Conservation (phyloP, 2,888 invertebrate species). For the Alsophila aescularia region DNA sequence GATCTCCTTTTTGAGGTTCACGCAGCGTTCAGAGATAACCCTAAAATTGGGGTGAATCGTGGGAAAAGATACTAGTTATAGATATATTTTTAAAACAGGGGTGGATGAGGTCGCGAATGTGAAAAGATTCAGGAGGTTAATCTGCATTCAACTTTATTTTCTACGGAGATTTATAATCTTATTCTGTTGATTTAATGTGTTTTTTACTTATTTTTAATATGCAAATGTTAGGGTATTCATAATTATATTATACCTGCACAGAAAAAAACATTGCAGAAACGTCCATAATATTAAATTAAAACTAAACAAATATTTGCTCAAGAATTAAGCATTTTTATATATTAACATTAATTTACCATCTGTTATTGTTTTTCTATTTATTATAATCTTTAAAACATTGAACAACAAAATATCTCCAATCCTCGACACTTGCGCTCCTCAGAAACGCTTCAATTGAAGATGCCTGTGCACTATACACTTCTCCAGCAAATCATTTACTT, state of each 20-base stretch:
- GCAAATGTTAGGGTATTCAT: neutral
- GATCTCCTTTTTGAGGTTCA: slow-evolving; percentile 65
- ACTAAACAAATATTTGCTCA: too few relatives aligned
- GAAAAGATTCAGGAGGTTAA: slow-evolving; percentile 64
- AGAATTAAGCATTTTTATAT: too few relatives aligned
- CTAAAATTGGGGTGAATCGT: slow-evolving; percentile 79
- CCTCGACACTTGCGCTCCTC: too few relatives aligned
- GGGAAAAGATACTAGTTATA: slow-evolving; percentile 59
- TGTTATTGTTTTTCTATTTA: too few relatives aligned
- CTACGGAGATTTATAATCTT: slow-evolving; percentile 38
- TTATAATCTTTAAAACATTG: too few relatives aligned
- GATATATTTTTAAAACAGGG: slow-evolving; percentile 43
- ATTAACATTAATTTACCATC: too few relatives aligned
- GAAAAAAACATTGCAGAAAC: too few relatives aligned
- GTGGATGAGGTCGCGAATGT: slow-evolving; percentile 55
- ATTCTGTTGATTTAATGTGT: slow-evolving; percentile 14
- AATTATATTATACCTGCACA: neutral
- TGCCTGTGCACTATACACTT: too few relatives aligned
- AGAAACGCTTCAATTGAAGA: too few relatives aligned
- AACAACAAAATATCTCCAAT: too few relatives aligned
- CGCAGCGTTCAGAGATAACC: slow-evolving; percentile 69
- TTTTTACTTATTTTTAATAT: slow-evolving; percentile 10
- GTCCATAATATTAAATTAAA: too few relatives aligned
- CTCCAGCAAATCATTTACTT: too few relatives aligned
- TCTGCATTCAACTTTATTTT: slow-evolving; percentile 57